Percentiles rank a stretch among this genome's conserved stretches.
phyloP scores from a whole-genome alignment of 2,797 vertebrate genomes.

The Sarcophilus harrisii region DNA sequence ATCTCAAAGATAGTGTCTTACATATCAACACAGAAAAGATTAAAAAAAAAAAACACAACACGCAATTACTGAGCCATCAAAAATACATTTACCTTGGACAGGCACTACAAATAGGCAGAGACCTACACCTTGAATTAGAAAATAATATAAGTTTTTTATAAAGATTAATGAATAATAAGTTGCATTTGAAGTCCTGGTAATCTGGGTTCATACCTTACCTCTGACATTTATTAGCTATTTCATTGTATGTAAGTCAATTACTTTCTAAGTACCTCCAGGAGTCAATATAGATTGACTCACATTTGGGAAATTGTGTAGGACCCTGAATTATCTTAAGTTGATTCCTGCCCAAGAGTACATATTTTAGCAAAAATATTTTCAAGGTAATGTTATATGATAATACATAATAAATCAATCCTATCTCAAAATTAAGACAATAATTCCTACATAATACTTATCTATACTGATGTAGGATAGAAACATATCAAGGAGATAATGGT shows the following conservation, averaged over 20 bases:
- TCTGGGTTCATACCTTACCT: no score
- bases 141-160: not conserved
- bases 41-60: not conserved
- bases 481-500: not conserved
- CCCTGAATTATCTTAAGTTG: not conserved
- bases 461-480: not conserved
- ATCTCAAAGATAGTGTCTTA: not conserved
- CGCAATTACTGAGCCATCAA: not conserved
- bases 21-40: not conserved
- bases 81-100: not conserved
- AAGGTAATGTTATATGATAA: not conserved
- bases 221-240: no score
- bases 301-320: not conserved
- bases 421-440: not conserved
- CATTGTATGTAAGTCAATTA: no score
- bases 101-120: not conserved
- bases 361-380: not conserved
- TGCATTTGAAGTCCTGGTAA: no score
- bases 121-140: not conserved
- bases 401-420: not conserved
- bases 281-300: not conserved
- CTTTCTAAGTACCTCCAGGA: no score
- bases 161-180: no score
- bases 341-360: not conserved
- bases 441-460: not conserved